These are phyloP conservation scores for Arrhopalites spinosus DNA, from an alignment of 2,888 invertebrate species.

Conservation along the genomic window DNA sequence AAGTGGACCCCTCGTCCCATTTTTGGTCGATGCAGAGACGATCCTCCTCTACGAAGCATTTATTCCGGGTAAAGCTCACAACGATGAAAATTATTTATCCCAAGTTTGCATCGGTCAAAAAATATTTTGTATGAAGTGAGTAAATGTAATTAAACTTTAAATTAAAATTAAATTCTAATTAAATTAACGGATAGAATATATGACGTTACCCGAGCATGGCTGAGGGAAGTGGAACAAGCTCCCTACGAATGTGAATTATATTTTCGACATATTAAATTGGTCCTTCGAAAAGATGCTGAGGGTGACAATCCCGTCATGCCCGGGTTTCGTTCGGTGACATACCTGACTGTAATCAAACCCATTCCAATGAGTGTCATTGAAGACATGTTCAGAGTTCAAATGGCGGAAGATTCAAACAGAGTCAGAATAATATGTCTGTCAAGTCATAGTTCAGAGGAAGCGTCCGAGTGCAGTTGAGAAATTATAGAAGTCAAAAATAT, in stretches of 20 bases:
- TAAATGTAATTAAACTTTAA: not conserved
- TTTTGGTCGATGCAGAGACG: constrained; percentile 38
- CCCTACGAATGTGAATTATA: constrained; percentile 44
- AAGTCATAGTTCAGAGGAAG: not conserved
- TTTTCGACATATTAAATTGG: constrained; percentile 44
- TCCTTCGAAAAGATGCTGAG: constrained; percentile 8
- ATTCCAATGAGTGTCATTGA: constrained; percentile 39
- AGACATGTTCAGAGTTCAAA: constrained; percentile 31
- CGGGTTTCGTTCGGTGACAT: constrained; percentile 42
- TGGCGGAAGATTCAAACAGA: constrained; percentile 29
- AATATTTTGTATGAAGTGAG: constrained; percentile 38
- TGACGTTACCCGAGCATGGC: not conserved
- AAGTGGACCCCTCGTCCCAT: constrained; percentile 48
- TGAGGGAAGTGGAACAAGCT: not conserved
- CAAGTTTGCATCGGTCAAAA: constrained; percentile 40
- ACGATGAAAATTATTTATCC: constrained; percentile 35
- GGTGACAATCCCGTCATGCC: constrained; percentile 22
- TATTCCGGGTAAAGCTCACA: constrained; percentile 32
- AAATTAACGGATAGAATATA: not conserved
- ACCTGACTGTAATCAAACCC: constrained; percentile 39
- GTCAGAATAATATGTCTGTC: constrained; percentile 27
- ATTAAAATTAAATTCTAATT: not conserved
- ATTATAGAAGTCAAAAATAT: not conserved
- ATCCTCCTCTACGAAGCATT: constrained; percentile 42
- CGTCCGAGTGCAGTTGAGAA: not conserved